Conservation (phyloP, 2,797 vertebrate species). For the Sitta carolinensis region DNA sequence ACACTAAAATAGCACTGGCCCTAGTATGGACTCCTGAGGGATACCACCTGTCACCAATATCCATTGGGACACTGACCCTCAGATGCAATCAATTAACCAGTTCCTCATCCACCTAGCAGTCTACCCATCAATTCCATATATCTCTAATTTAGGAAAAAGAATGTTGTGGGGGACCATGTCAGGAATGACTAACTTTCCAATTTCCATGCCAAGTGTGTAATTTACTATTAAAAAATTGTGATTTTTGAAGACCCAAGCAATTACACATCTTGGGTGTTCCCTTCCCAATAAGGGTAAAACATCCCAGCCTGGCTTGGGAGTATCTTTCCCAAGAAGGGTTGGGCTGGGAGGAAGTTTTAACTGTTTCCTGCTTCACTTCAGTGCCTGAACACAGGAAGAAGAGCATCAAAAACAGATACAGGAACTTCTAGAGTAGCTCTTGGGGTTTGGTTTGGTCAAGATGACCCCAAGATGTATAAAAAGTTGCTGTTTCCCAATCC, state of each 20-base stretch:
- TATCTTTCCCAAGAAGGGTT: not conserved
- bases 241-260: accelerated
- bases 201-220: too few species aligned
- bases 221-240: not conserved
- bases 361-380: not conserved
- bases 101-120: not conserved
- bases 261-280: accelerated
- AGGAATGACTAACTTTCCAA: not conserved
- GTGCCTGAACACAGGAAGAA: not conserved
- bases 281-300: not conserved
- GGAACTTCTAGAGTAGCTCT: not conserved
- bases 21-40: not conserved
- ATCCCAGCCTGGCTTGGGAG: not conserved
- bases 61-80: not conserved
- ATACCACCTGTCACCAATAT: not conserved
- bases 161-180: not conserved
- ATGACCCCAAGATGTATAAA: too few species aligned
- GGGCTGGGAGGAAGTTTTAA: not conserved
- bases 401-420: too few species aligned
- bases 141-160: not conserved
- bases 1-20: not conserved
- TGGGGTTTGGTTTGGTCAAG: too few species aligned
- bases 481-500: too few species aligned
- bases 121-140: not conserved
- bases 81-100: not conserved